Percentiles rank a stretch among this genome's conserved stretches.
Conservation (phyloP, 1,140 invertebrate species). For the Brachionus plicatilis region DNA sequence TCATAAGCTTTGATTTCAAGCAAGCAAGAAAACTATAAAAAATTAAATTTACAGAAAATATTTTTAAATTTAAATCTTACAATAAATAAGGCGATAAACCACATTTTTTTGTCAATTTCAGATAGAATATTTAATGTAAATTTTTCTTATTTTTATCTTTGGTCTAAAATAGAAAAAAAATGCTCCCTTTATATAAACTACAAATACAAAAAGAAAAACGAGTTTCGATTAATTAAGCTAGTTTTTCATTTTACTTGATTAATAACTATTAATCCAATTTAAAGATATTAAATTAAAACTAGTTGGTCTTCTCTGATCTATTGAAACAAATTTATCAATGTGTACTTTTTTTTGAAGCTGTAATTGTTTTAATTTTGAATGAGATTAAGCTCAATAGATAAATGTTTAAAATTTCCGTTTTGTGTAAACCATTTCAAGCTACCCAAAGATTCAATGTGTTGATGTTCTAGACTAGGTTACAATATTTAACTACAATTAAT, state of each 20-base stretch:
- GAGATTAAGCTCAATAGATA: constrained; percentile 17
- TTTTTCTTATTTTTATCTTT: neutral
- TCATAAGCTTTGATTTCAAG: neutral
- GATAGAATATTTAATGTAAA: neutral
- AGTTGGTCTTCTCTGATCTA: neutral
- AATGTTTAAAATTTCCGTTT: constrained; percentile 6
- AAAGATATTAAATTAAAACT: constrained; percentile 4
- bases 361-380: constrained; percentile 13
- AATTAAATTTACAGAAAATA: neutral
- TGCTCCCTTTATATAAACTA: constrained; percentile 13
- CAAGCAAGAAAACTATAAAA: neutral
- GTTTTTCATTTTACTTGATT: neutral
- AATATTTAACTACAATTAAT: constrained; percentile 30
- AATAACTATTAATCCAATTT: constrained; percentile 23
- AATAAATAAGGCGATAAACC: neutral
- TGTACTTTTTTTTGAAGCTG: neutral
- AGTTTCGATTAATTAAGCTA: constrained; percentile 1
- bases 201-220: neutral
- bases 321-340: neutral
- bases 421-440: neutral
- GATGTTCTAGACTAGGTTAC: neutral
- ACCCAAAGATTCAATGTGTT: neutral
- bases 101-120: neutral
- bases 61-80: neutral
- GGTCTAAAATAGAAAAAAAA: neutral